Evolutionary conservation across 1,140 invertebrate species (phyloP).

Genomic region (Andricus grossulariae): DNA sequence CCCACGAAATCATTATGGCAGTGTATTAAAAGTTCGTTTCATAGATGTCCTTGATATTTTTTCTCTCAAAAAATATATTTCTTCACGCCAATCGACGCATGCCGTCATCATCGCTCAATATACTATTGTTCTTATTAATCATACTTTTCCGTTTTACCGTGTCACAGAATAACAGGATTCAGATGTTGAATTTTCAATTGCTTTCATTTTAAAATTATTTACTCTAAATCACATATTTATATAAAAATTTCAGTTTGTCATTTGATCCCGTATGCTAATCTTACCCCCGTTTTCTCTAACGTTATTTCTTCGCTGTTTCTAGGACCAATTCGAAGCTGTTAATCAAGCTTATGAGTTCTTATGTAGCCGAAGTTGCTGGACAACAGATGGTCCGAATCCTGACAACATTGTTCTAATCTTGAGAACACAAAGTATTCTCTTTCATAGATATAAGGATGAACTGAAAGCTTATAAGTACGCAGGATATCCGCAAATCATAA

Average conservation of each 20-base stretch:
- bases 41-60: too few species aligned
- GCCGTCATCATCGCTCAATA: too few species aligned
- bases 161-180: too few species aligned
- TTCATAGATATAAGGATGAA: slow-evolving; percentile 92
- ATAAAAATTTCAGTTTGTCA: neutral
- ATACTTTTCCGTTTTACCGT: too few species aligned
- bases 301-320: slow-evolving; percentile 53
- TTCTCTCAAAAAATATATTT: too few species aligned
- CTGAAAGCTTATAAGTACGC: slow-evolving; percentile 98
- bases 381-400: slow-evolving; percentile 93
- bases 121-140: too few species aligned
- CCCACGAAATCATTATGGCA: too few species aligned
- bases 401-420: slow-evolving; percentile 97
- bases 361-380: slow-evolving; percentile 93
- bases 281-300: neutral
- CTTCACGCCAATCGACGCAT: too few species aligned
- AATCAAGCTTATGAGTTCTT: slow-evolving; percentile 99
- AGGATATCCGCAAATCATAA: slow-evolving; percentile 97
- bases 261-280: slow-evolving; percentile 43
- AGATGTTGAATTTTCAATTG: too few species aligned
- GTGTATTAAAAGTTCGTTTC: too few species aligned
- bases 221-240: too few species aligned
- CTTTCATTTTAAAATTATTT: too few species aligned
- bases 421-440: slow-evolving; percentile 97
- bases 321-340: slow-evolving; percentile 95